A percentile compares a stretch with the other conserved stretches of the same genome.
Conservation (phyloP, 2,113 vertebrate species). For the Narcine bancroftii region DNA sequence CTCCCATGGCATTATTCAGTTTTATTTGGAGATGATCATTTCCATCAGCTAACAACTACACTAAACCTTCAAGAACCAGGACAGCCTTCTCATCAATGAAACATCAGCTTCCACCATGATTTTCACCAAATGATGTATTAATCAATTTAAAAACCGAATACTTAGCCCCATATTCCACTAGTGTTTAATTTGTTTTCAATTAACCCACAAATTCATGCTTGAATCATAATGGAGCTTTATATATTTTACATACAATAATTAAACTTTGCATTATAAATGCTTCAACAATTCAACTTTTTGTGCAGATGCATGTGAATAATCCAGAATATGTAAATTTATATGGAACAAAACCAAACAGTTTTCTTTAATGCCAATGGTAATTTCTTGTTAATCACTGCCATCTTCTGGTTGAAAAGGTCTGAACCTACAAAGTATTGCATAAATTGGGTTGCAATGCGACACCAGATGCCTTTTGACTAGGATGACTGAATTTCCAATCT, state of each 20-base stretch:
- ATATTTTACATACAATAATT: conserved; percentile 39
- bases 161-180: neutral
- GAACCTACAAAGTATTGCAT: neutral
- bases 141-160: neutral
- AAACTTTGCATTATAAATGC: neutral
- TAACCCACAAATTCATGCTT: neutral
- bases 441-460: neutral
- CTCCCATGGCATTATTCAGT: neutral
- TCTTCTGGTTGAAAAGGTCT: neutral
- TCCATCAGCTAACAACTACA: conserved; percentile 19
- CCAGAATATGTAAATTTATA: neutral
- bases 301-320: neutral
- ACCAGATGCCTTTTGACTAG: neutral
- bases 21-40: conserved; percentile 20
- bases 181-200: neutral
- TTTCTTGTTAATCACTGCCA: conserved; percentile 11
- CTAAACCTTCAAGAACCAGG: conserved; percentile 41
- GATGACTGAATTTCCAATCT: neutral
- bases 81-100: conserved; percentile 41
- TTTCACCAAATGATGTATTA: neutral
- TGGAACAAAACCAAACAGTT: neutral
- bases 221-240: neutral
- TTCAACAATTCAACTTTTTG: conserved; percentile 32
- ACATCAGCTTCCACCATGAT: conserved; percentile 34
- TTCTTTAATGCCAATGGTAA: neutral